A percentile compares a stretch with the other conserved stretches of the same genome.
Conservation (phyloP, 1,140 invertebrate species). For the Drosophila teissieri region DNA sequence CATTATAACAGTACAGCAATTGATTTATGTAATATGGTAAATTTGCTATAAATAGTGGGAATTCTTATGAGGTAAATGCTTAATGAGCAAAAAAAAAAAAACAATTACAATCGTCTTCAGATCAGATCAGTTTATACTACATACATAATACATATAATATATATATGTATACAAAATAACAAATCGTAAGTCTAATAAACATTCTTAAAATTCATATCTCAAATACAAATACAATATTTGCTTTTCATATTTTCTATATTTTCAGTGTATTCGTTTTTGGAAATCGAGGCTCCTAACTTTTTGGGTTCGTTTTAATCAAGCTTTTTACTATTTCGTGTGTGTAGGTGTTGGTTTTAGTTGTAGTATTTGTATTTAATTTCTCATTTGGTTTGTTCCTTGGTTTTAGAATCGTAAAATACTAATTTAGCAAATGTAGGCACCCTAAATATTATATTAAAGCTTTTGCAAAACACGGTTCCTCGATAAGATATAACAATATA, state of each 20-base stretch:
- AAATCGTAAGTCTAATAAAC: slow-evolving; percentile 79
- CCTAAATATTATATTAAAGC: slow-evolving; percentile 85
- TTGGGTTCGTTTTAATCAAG: slow-evolving; percentile 11
- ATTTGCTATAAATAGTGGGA: slow-evolving; percentile 81
- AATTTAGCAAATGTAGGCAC: slow-evolving; percentile 85
- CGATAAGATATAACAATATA: slow-evolving; percentile 82
- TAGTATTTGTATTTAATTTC: slow-evolving; percentile 1
- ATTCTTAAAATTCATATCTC: slow-evolving; percentile 80
- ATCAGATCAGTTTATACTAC: slow-evolving; percentile 75
- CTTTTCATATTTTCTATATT: slow-evolving; percentile 7
- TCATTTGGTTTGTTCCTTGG: slow-evolving; percentile 16
- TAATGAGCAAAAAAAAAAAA: slow-evolving; percentile 76
- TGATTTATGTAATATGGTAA: slow-evolving; percentile 73
- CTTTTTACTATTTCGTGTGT: slow-evolving; percentile 28
- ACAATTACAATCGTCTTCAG: slow-evolving; percentile 50
- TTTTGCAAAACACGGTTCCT: slow-evolving; percentile 84
- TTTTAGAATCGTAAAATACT: slow-evolving; percentile 79
- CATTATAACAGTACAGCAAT: slow-evolving; percentile 79
- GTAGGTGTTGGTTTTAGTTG: slow-evolving; percentile 18
- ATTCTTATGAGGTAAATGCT: slow-evolving; percentile 77
- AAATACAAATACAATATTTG: slow-evolving; percentile 67
- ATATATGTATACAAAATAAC: slow-evolving; percentile 80
- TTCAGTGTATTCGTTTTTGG: slow-evolving; percentile 10
- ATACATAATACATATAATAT: slow-evolving; percentile 60
- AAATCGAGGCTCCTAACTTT: slow-evolving; percentile 19